Conservation (phyloP, 1,140 invertebrate species). For the Neodiprion lecontei region DNA sequence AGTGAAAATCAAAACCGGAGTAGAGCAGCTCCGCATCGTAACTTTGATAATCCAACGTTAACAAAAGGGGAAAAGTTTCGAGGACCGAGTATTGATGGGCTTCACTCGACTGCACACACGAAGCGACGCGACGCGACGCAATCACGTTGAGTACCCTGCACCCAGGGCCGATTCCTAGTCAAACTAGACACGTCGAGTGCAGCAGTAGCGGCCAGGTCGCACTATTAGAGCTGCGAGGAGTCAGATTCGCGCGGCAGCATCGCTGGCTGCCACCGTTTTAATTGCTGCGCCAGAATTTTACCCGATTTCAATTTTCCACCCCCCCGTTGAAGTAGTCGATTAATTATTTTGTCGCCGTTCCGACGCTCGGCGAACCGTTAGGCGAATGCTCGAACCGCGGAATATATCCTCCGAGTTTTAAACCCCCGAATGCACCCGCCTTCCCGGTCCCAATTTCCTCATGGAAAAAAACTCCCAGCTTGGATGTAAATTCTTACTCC, state of each 20-base stretch:
- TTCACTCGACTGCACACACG: neutral
- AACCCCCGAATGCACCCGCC: too few species aligned
- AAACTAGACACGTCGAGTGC: neutral
- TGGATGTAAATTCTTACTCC: too few species aligned
- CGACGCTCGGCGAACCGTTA: neutral
- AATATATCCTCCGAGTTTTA: too few species aligned
- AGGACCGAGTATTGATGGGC: neutral
- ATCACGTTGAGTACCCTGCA: neutral
- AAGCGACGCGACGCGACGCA: neutral
- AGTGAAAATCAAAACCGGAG: too few species aligned
- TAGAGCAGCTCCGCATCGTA: neutral
- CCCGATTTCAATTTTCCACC: neutral
- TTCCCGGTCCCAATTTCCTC: too few species aligned
- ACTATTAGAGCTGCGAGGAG: too few species aligned
- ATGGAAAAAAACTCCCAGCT: too few species aligned
- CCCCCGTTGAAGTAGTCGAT: neutral
- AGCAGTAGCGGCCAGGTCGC: neutral
- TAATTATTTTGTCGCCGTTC: neutral
- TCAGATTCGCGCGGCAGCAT: too few species aligned
- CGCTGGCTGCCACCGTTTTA: neutral
- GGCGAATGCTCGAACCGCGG: too few species aligned
- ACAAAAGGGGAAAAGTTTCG: neutral
- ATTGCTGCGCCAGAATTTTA: neutral
- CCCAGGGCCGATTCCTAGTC: constrained; percentile 8
- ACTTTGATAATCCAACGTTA: neutral